A percentile compares a stretch with the other conserved stretches of the same genome.
Evolutionary conservation across 2,888 invertebrate species (phyloP).

Genomic region (Caenorhabditis imperialis): DNA sequence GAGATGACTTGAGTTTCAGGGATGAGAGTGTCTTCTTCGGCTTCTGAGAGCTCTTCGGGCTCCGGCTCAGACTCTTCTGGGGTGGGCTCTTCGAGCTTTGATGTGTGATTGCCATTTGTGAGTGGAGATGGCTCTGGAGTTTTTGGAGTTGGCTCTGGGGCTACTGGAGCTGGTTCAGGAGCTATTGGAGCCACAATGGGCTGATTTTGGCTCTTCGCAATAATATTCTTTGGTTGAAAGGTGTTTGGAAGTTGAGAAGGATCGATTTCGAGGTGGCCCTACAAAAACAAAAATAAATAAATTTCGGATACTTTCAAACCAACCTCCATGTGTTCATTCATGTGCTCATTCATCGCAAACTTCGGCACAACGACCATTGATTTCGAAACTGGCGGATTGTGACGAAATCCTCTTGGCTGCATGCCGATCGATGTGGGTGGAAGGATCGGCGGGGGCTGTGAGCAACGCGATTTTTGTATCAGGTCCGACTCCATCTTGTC

Average conservation of each 20-base stretch:
- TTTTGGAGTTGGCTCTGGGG: too few species aligned
- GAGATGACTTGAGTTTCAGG: constrained; percentile 40
- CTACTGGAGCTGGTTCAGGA: neutral
- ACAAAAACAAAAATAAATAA: neutral
- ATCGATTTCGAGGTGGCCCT: constrained; percentile 38
- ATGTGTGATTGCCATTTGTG: neutral
- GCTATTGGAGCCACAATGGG: too few species aligned
- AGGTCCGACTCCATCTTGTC: constrained; percentile 62
- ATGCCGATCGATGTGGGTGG: constrained; percentile 24
- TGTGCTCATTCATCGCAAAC: constrained; percentile 2
- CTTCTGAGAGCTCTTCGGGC: neutral
- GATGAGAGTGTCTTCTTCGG: constrained; percentile 19
- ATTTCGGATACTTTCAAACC: neutral
- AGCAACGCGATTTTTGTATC: constrained; percentile 5
- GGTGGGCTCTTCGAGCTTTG: neutral
- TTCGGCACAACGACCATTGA: constrained; percentile 13
- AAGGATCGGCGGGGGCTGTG: constrained; percentile 14
- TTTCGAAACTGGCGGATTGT: constrained; percentile 1
- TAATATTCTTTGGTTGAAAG: constrained; percentile 21
- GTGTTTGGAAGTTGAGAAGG: constrained; percentile 25
- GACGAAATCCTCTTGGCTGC: constrained; percentile 17
- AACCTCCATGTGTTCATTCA: constrained; percentile 35
- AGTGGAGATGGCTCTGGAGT: too few species aligned
- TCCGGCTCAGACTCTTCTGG: neutral
- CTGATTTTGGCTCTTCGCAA: neutral